phyloP scores from a whole-genome alignment of 2,797 vertebrate species.

The Diceros bicornis region DNA sequence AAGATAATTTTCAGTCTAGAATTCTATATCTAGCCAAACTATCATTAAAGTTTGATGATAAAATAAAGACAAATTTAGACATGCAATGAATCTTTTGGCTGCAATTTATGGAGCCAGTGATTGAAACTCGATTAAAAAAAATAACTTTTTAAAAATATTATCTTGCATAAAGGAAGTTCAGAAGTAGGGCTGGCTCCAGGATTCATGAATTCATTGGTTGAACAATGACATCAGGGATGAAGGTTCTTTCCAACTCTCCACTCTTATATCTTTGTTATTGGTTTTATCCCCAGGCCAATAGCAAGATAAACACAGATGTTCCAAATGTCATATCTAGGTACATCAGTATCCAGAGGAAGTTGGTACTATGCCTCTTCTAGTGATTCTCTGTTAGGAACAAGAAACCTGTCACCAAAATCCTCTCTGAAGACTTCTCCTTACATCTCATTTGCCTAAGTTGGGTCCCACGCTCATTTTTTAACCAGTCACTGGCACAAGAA shows the following conservation, averaged over 20 bases:
- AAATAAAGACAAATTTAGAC: not conserved
- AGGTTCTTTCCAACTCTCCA: not conserved
- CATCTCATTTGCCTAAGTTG: not conserved
- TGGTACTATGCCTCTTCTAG: not conserved
- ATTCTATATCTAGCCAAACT: not conserved
- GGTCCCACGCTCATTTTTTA: not conserved
- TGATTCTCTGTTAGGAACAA: not conserved
- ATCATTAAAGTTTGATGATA: not conserved
- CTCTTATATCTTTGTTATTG: not conserved
- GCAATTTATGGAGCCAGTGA: not conserved
- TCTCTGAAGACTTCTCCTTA: not conserved
- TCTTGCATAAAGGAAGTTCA: not conserved
- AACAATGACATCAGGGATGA: not conserved
- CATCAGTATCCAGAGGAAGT: not conserved
- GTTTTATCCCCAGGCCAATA: not conserved
- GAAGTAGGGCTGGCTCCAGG: not conserved
- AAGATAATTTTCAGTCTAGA: not conserved
- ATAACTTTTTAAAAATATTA: not conserved
- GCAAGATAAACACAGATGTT: not conserved
- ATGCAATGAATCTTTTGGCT: not conserved
- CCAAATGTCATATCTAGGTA: not conserved
- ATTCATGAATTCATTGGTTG: not conserved
- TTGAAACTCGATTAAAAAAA: not conserved
- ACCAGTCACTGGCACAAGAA: not conserved
- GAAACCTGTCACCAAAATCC: not conserved